Evolutionary conservation across 2,113 vertebrate species (phyloP).

Genomic region (Malaclemys terrapin): DNA sequence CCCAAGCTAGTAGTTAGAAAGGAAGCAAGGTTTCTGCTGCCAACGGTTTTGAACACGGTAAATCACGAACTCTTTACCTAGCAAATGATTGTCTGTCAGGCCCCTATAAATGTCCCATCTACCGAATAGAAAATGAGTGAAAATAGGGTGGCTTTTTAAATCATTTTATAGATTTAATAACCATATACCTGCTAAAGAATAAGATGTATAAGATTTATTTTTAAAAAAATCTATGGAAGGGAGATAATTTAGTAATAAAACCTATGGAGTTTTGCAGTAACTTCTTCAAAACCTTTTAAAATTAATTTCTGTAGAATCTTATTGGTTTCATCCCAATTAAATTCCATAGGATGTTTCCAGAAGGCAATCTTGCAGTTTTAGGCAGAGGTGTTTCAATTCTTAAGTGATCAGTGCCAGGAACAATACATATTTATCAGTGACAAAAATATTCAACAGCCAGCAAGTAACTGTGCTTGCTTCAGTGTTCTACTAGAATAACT

Average conservation of each 20-base stretch:
- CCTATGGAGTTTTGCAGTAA: slow-evolving; percentile 6
- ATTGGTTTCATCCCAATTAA: not conserved
- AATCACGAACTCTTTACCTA: not conserved
- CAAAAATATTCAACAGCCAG: not conserved
- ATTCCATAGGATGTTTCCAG: not conserved
- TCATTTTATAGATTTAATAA: slow-evolving; percentile 44
- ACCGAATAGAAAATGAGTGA: slow-evolving; percentile 45
- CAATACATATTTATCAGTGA: not conserved
- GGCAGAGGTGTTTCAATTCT: not conserved
- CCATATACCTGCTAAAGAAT: slow-evolving; percentile 14
- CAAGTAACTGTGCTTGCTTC: not conserved
- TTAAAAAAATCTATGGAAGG: not conserved
- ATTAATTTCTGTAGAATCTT: slow-evolving; percentile 20
- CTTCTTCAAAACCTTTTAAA: slow-evolving; percentile 32
- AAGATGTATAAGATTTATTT: not conserved
- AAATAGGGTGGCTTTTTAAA: not conserved
- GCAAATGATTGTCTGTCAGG: slow-evolving; percentile 17
- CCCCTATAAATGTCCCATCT: not conserved
- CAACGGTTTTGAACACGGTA: not conserved
- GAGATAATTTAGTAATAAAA: slow-evolving; percentile 18
- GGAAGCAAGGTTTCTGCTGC: fast-evolving
- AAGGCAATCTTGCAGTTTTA: not conserved
- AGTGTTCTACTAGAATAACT: not conserved
- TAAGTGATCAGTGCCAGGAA: not conserved
- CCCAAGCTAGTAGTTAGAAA: not conserved